Conservation (phyloP, 2,797 vertebrate genomes). For the Phrynocephalus guinanensis region DNA sequence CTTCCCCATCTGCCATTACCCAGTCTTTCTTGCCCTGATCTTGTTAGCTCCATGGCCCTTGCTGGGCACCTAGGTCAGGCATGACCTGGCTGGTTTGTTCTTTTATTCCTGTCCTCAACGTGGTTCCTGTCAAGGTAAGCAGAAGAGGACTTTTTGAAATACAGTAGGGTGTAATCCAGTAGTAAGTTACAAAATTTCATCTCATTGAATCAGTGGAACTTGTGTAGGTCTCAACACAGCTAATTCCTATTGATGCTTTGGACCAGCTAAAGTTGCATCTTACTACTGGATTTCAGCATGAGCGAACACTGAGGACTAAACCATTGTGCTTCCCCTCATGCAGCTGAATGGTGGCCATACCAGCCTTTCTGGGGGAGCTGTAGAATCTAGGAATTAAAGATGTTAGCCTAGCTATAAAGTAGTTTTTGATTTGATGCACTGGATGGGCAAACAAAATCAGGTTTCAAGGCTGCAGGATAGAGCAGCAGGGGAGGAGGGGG, state of each 20-base stretch:
- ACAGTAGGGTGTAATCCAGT: neutral
- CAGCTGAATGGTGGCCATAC: no score
- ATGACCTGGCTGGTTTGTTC: neutral
- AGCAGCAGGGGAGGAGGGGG: neutral
- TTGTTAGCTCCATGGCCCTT: neutral
- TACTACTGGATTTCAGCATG: no score
- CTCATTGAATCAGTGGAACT: neutral
- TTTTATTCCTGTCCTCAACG: neutral
- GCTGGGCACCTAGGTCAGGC: neutral
- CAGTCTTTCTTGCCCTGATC: neutral
- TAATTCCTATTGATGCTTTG: no score
- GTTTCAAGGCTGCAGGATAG: neutral
- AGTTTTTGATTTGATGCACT: neutral
- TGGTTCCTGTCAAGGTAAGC: no score
- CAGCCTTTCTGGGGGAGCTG: no score
- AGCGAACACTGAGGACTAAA: no score
- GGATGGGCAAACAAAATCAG: no score
- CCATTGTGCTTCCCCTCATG: no score
- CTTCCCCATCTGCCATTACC: neutral
- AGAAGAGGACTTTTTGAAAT: no score
- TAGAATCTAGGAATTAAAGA: neutral
- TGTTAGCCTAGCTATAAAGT: neutral
- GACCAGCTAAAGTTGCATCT: no score
- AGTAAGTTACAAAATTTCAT: neutral
- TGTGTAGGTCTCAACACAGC: no score